Percentiles rank a stretch among this genome's conserved stretches.
Evolutionary conservation across 2,797 vertebrate species (phyloP).

Genomic region (Poecilia picta): DNA sequence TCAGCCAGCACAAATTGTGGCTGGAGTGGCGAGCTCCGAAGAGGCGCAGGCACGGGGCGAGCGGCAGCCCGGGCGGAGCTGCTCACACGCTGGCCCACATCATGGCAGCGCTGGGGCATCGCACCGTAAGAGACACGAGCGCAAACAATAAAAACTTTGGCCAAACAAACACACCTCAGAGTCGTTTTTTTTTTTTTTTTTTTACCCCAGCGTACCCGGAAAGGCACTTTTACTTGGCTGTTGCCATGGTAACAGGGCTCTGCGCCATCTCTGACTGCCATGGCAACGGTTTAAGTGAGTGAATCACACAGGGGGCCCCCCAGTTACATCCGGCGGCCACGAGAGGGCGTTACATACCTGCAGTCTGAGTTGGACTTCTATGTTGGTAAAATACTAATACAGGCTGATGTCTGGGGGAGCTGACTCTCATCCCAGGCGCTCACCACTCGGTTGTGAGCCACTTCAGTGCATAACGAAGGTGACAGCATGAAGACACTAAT

Average conservation of each 20-base stretch:
- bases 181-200: slow-evolving; percentile 31
- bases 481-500: background rate
- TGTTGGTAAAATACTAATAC: background rate
- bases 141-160: slow-evolving; percentile 48
- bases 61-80: slow-evolving; percentile 63
- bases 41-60: slow-evolving; percentile 55
- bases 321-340: slow-evolving; percentile 71
- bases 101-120: slow-evolving; percentile 80
- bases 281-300: slow-evolving; percentile 77
- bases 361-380: slow-evolving; percentile 24
- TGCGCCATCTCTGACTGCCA: slow-evolving; percentile 80
- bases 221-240: slow-evolving; percentile 71
- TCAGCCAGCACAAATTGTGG: slow-evolving; percentile 79
- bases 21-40: slow-evolving; percentile 78
- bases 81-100: slow-evolving; percentile 77
- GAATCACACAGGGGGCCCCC: slow-evolving; percentile 56
- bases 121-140: slow-evolving; percentile 62
- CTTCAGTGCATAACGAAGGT: background rate
- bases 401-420: background rate
- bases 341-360: slow-evolving; percentile 65
- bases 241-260: slow-evolving; percentile 83
- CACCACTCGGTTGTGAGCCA: background rate
- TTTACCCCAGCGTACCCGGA: slow-evolving; percentile 66
- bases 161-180: slow-evolving; percentile 71
- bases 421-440: background rate